These are phyloP conservation scores for Vanacampus margaritifer DNA, from an alignment of 2,113 vertebrate species.

Conservation along the genomic window DNA sequence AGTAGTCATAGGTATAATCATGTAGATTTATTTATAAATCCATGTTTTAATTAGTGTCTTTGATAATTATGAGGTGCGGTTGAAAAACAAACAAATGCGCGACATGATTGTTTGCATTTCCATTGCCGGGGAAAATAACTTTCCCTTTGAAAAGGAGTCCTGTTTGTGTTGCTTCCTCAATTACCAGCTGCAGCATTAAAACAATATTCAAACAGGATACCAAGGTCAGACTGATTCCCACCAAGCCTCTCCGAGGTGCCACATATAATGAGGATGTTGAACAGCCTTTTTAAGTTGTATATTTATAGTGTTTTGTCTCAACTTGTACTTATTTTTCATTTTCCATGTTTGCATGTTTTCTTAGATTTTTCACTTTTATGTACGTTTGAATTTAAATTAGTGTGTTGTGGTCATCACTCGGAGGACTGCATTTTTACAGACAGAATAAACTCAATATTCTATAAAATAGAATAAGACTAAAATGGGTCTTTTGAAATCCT, in stretches of 20 bases:
- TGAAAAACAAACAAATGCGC: constrained; percentile 57
- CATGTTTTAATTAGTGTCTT: constrained; percentile 61
- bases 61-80: constrained; percentile 55
- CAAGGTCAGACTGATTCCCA: constrained; percentile 69
- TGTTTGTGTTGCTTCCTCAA: constrained; percentile 64
- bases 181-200: constrained; percentile 64
- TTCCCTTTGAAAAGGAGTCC: constrained; percentile 65
- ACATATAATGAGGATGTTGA: constrained; percentile 63
- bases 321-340: constrained; percentile 47
- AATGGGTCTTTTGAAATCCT: background rate
- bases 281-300: constrained; percentile 57
- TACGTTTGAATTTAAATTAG: constrained; percentile 14
- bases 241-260: constrained; percentile 61
- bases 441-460: constrained; percentile 17
- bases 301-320: constrained; percentile 69
- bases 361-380: constrained; percentile 8
- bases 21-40: constrained; percentile 61
- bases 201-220: constrained; percentile 67
- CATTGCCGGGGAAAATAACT: constrained; percentile 55
- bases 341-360: constrained; percentile 49
- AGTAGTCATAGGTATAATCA: constrained; percentile 54
- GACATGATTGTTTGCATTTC: constrained; percentile 59
- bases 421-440: constrained; percentile 23
- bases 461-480: background rate
- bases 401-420: constrained; percentile 18